Percentiles rank a stretch among this genome's conserved stretches.
Conservation (phyloP, 2,113 vertebrate species). For the Sturnus vulgaris region DNA sequence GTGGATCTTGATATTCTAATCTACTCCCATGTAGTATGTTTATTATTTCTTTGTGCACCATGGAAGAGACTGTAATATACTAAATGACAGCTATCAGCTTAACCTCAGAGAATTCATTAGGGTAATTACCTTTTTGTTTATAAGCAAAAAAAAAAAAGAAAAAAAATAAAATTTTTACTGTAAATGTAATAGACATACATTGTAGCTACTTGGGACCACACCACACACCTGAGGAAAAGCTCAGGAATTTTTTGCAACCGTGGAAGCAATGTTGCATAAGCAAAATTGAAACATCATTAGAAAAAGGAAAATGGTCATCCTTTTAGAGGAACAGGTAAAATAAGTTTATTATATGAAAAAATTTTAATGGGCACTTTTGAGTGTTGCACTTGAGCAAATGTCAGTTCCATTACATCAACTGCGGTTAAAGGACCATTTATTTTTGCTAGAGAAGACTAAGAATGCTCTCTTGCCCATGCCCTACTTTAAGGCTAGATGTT, state of each 20-base stretch:
- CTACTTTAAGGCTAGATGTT: neutral
- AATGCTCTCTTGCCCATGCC: neutral
- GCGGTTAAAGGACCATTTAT: neutral
- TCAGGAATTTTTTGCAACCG: neutral
- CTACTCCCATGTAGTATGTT: neutral
- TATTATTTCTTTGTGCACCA: neutral
- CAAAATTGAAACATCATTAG: neutral
- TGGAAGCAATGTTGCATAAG: neutral
- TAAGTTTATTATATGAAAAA: neutral
- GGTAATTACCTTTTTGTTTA: neutral
- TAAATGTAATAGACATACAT: neutral
- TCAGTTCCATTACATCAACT: accelerated
- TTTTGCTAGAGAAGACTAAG: neutral
- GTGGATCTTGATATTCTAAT: neutral
- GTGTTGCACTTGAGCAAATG: neutral
- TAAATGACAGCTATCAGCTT: neutral
- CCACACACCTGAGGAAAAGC: neutral
- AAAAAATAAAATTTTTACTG: neutral
- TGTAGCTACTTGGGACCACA: neutral
- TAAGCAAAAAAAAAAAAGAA: neutral
- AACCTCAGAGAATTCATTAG: neutral
- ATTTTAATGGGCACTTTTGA: neutral
- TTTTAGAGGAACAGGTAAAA: neutral
- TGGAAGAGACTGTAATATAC: neutral
- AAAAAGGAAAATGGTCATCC: neutral